A percentile compares a stretch with the other conserved stretches of the same genome.
Conservation (phyloP, 1,140 invertebrate genomes). For the Drosophila prosaltans region DNA sequence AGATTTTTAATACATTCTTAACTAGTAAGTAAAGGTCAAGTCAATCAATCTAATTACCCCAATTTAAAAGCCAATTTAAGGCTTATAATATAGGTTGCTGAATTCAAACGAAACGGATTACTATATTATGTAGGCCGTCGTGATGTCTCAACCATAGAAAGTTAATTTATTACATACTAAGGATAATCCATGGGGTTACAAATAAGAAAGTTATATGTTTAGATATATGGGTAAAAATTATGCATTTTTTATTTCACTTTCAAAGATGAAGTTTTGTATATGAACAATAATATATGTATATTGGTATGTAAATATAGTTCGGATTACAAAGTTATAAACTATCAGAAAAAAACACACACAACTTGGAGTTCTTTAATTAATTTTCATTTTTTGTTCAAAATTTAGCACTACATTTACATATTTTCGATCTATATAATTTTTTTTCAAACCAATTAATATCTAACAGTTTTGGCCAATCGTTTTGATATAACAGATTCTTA, state of each 20-base stretch:
- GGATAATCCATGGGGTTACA: no score
- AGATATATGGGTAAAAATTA: slow-evolving; percentile 1
- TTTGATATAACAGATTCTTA: slow-evolving; percentile 27
- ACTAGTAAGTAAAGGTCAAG: no score
- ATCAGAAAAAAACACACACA: neutral
- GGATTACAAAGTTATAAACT: neutral
- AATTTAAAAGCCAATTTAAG: no score
- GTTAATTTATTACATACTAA: no score
- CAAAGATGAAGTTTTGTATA: slow-evolving; percentile 30
- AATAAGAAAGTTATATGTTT: no score
- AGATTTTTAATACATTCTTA: neutral
- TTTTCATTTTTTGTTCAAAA: slow-evolving; percentile 4
- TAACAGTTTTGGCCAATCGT: slow-evolving; percentile 56
- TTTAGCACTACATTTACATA: slow-evolving; percentile 48
- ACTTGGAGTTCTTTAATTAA: neutral
- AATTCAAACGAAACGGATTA: neutral
- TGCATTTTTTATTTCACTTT: neutral
- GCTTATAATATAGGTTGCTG: neutral
- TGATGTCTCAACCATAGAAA: neutral
- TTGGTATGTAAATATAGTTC: slow-evolving; percentile 3
- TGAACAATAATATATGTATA: slow-evolving; percentile 36
- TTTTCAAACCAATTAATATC: slow-evolving; percentile 10
- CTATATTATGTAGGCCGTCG: neutral
- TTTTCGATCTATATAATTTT: slow-evolving; percentile 20
- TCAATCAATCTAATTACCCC: no score